These are phyloP conservation scores for Dallia pectoralis DNA, from an alignment of 2,797 vertebrate species.

Conservation along the genomic window DNA sequence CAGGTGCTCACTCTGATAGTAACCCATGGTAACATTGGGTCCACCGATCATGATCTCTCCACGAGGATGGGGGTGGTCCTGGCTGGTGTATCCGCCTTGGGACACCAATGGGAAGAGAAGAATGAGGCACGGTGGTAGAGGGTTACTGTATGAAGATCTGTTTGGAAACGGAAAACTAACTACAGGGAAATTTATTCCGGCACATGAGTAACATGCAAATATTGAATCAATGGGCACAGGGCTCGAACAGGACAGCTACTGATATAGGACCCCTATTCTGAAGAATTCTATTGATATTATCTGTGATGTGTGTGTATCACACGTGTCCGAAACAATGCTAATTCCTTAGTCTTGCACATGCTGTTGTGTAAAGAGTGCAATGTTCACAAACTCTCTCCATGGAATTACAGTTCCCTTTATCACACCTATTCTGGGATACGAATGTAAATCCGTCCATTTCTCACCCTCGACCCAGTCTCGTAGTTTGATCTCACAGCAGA, in stretches of 20 bases:
- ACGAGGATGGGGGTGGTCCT: constrained; percentile 82
- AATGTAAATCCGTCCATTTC: not conserved
- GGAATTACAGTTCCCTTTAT: no score
- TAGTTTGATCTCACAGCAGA: constrained; percentile 85
- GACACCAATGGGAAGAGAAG: not conserved
- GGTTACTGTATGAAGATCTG: not conserved
- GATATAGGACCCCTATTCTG: no score
- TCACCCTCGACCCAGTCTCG: constrained; percentile 86
- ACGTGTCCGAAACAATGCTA: not conserved
- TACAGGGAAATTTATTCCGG: not conserved
- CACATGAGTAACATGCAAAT: constrained; percentile 3
- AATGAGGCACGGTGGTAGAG: not conserved
- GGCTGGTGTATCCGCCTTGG: constrained; percentile 82
- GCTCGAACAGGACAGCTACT: not conserved
- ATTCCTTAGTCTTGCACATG: not conserved
- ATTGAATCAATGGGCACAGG: not conserved
- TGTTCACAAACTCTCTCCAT: not conserved
- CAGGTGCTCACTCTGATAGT: constrained; percentile 79
- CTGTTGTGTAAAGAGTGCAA: not conserved
- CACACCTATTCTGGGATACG: not conserved
- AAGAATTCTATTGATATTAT: not conserved
- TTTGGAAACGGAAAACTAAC: not conserved
- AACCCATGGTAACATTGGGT: constrained; percentile 83
- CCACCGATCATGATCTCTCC: constrained; percentile 85
- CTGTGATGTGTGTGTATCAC: not conserved